These are phyloP conservation scores for Nannospalax galili DNA, from an alignment of 2,113 vertebrate species.

Conservation along the genomic window DNA sequence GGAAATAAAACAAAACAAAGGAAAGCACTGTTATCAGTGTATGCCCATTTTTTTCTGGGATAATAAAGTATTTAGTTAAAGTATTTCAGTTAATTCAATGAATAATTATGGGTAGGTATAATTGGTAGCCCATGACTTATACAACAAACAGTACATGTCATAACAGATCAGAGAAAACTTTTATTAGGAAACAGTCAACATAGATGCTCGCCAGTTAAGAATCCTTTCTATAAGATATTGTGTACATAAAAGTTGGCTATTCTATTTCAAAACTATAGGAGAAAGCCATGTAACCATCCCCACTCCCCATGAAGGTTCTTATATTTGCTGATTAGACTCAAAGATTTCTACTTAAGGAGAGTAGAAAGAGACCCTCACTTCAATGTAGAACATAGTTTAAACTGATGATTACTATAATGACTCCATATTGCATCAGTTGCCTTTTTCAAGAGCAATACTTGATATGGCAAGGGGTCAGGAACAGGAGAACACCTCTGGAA, in stretches of 20 bases:
- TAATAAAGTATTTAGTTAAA: not conserved
- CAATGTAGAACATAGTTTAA: not conserved
- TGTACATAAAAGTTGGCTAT: not conserved
- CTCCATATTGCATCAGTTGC: not conserved
- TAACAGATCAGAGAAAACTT: not conserved
- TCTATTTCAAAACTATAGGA: not conserved
- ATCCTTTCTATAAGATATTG: not conserved
- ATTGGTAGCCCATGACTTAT: not conserved
- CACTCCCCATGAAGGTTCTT: not conserved
- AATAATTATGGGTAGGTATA: not conserved
- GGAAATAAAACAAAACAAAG: slow-evolving; percentile 45
- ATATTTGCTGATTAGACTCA: not conserved
- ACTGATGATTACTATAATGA: not conserved
- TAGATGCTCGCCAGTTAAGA: not conserved
- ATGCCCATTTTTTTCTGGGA: not conserved
- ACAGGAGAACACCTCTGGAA: not conserved
- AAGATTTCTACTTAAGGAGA: not conserved
- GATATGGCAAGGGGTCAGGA: not conserved
- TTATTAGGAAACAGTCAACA: not conserved
- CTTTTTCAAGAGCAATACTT: not conserved
- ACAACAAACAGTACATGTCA: not conserved
- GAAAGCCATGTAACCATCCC: not conserved
- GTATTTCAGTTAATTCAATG: not conserved
- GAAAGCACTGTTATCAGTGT: not conserved
- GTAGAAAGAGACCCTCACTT: not conserved